Base-by-base conservation (phyloP, 2,113 vertebrate species). In the Ardeotis arabs region DNA sequence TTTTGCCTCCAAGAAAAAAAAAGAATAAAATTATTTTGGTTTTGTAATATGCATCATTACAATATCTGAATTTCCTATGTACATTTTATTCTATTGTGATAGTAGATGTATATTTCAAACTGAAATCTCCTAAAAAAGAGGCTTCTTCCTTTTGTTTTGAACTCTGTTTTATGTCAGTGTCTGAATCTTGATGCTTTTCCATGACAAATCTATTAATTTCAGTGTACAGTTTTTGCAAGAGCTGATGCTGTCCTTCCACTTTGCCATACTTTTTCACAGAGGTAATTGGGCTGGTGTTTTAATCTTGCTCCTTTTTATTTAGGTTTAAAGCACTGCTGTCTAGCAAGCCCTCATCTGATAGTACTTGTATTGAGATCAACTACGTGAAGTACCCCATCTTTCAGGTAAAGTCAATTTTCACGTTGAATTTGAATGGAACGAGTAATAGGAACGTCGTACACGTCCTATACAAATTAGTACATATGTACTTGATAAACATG, bases 321-420 rank as follows among this genome's bases (percentile, higher is more conserved):
- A 98, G 99, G 98, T 99, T 99, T 98, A 99, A 99, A 98, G 98
- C 98, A 27, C 94, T 99, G 63, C 98, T 99, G 37, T 99, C 99
- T 84, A 99, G 99, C 98, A 99, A 99, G 95, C 99, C 99, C 1
- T 98, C 98, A 25, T 98, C 98, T 24, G 99, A 99, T 70, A 99
- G 99, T 97, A 99, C 99, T 33, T 99, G 99, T 96, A 99, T 99
- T 95, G 99, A 99, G 98, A 99, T 99, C 84, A 99, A 99, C 97
- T 99, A 99, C 17, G 99, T 99, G 95, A 99, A 99, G 98, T 99
- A 99, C 95, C 99, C 99, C 95, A 99, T 99, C 95, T 99, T 99
- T 75, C 99, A 99, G 99, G 99, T 99, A 98, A 97, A 84, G 39
- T 72, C 77, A 82, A 53, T 87, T 52, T 53, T 69, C 23, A 22